Evolutionary conservation across 2,888 invertebrate genomes (phyloP), one percentile per base, ranked within the genome.

Genomic region (Odontocolon sp.): DNA sequence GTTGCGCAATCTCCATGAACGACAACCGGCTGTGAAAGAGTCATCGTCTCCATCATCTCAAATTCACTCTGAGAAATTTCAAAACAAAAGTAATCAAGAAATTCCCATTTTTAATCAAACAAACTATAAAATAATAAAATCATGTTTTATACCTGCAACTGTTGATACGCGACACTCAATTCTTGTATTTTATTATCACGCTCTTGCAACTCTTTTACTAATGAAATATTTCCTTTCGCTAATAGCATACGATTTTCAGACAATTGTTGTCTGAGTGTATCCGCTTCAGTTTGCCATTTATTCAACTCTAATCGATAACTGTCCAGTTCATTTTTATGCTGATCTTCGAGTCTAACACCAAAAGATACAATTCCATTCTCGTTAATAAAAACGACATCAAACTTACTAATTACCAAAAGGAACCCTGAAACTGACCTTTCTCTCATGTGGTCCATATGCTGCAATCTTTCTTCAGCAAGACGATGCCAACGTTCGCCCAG

Each of bases 401-500:
- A 40, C 8, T 2, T 9, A 21, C 3, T 36, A 18, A 63, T 31
- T 0, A 14, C 5, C 38, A 9, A n/a, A 11, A 33, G n/a, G 8
- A 63, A 23, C 11, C 16, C 11, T 36, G 16, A 45, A 36, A 52
- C 83, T 66, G 79, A 90, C 90, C 88, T 92, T 56, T 91, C 90
- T 83, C 92, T 91, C 52, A 93, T 89, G 50, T 92, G 92, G 85
- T 95, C 94, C 92, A 95, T 93, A 86, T 94, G 93, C 23, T 92
- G 90, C 3, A 95, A 89, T 84, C 95, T 92, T 86, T 95, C 94
- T 66, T 93, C 92, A 3, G 95, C 95, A 80, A 95, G 91, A 50
- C 91, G 91, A 85, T 94, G 93, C 95, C 95, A 95, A 38, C 95
- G 91, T 66, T 92, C 91, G n/a, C 92, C 91, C 81, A 93, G 91